Base-by-base conservation (phyloP, 1,140 invertebrate species). In the Drosophila bipectinata region DNA sequence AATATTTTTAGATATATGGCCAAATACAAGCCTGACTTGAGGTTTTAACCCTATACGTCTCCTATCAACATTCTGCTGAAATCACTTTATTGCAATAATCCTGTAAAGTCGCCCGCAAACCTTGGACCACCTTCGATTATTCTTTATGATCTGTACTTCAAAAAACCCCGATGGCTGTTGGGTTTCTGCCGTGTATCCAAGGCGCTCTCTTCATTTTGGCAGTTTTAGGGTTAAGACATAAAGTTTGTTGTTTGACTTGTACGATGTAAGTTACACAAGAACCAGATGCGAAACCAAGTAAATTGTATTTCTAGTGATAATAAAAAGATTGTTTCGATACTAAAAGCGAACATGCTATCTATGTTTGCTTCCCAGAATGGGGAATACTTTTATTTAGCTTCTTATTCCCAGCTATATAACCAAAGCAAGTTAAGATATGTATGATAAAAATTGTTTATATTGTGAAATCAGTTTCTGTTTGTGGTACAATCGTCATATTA, bases 11-110 rank as follows among this genome's bases (percentile, higher is more conserved):
- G 97, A 90, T 96, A 98, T 88, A 97, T 98, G 93, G 94, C 97
- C 83, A 98, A 98, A 92, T 95, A 96, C 92, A 98, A 98, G 92
- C 96, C 97, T n/a, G 96, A 98, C 91, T 93, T 98, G 66, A 93
- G 97, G 80, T 98, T 97, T 92, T 98, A 94, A 95, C 14, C 24
- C 8, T 21, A 10, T 10, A 8, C 44, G 15, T 12, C 14, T 12
- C 28, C 18, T 44, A 4, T 26, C 6, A 49, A 30, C 18, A 5
- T 41, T 18, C 26, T 30, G 26, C 18, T 49, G 18, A 39, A 21
- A 21, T 44, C 15, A 15, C 32, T 28, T 64, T 15, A 34, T 47
- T 67, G 64, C 49, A 67, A 67, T 67, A 4, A 49, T 26, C 15
- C 18, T 41, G 14, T 21, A 15, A 14, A n/a, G n/a, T 51, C 26